These are phyloP conservation scores for Heliconius hermathena DNA, from an alignment of 1,140 invertebrate genomes.

Conservation along the genomic window DNA sequence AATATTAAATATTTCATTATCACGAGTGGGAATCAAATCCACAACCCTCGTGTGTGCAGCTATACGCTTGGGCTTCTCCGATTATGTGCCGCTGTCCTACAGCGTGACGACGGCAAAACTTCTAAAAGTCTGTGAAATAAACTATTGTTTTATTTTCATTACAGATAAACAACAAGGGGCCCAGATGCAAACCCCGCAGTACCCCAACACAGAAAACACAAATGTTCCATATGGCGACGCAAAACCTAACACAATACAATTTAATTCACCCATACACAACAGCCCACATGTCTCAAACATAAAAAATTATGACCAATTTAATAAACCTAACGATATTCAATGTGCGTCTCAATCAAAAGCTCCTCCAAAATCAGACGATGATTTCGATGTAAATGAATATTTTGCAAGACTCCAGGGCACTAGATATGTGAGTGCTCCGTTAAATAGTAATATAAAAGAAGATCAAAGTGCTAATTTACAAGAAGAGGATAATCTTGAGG, in stretches of 20 bases:
- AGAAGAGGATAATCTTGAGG: constrained; percentile 68
- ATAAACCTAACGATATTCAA: constrained; percentile 32
- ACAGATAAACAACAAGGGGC: constrained; percentile 58
- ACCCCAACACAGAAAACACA: constrained; percentile 48
- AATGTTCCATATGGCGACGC: constrained; percentile 60
- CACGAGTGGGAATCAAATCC: no score
- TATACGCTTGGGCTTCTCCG: no score
- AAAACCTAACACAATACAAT: constrained; percentile 46
- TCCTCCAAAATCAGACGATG: constrained; percentile 62
- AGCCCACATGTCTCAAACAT: neutral
- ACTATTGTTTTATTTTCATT: constrained; percentile 51
- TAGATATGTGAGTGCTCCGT: constrained; percentile 67
- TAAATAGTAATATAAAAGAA: constrained; percentile 56
- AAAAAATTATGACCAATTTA: neutral
- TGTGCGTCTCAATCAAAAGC: constrained; percentile 49
- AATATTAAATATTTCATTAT: no score
- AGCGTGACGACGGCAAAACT: no score
- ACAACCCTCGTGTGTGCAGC: no score
- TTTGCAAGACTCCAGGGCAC: constrained; percentile 75
- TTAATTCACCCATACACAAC: constrained; percentile 32
- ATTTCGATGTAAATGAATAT: constrained; percentile 79
- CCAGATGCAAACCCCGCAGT: constrained; percentile 48
- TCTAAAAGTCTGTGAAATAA: neutral
- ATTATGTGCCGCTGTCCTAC: no score
- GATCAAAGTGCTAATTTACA: constrained; percentile 55